Evolutionary conservation across 2,888 invertebrate species (phyloP).

Genomic region (Hymenopus coronatus): DNA sequence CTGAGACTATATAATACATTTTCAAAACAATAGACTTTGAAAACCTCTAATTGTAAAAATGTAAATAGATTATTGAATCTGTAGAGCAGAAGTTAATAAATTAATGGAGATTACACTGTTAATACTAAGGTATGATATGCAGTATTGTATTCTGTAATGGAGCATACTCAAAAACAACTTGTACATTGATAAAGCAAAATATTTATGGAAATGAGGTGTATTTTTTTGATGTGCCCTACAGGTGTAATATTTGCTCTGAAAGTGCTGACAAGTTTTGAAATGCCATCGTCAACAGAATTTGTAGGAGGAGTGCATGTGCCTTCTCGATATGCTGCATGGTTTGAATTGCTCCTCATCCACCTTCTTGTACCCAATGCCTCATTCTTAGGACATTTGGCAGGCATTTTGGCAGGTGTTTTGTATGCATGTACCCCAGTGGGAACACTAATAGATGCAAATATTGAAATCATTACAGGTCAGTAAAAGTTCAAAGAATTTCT

Average conservation of each 20-base stretch:
- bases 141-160: too few relatives aligned
- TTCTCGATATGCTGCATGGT: conserved; percentile 57
- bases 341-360: conserved; percentile 59
- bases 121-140: too few relatives aligned
- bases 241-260: conserved; percentile 64
- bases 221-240: conserved; percentile 34
- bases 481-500: too few relatives aligned
- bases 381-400: conserved; percentile 61
- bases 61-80: too few relatives aligned
- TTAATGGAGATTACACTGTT: too few relatives aligned
- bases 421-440: conserved; percentile 53
- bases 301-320: conserved; percentile 49
- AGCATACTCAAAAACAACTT: too few relatives aligned
- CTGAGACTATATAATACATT: too few relatives aligned
- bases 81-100: too few relatives aligned
- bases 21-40: too few relatives aligned
- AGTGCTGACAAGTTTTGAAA: conserved; percentile 50
- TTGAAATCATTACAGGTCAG: conserved; percentile 43
- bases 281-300: conserved; percentile 40
- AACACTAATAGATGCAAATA: conserved; percentile 43
- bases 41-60: too few relatives aligned
- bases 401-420: conserved; percentile 58
- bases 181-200: too few relatives aligned
- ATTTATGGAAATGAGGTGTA: too few relatives aligned
- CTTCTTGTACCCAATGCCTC: conserved; percentile 60